Percentiles rank a stretch among this genome's conserved stretches.
Conservation (phyloP, 2,797 vertebrate species). For the Nannoperca obscura region DNA sequence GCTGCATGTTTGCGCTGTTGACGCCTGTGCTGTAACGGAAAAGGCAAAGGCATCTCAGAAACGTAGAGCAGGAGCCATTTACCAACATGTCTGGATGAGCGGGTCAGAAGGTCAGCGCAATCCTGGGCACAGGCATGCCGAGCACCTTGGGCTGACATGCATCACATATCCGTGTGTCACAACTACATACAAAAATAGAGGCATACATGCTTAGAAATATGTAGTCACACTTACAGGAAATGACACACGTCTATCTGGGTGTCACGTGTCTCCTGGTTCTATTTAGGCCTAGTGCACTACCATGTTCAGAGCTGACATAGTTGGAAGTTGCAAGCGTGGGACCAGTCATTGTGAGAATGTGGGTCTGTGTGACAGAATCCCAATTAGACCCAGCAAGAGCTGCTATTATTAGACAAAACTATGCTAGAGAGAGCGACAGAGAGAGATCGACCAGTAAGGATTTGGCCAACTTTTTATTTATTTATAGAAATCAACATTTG, state of each 20-base stretch:
- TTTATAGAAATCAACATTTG: constrained; percentile 12
- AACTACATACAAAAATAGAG: constrained; percentile 14
- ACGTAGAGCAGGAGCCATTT: constrained; percentile 30
- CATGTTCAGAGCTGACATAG: constrained; percentile 41
- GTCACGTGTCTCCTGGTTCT: constrained; percentile 30
- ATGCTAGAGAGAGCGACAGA: constrained; percentile 19
- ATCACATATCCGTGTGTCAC: constrained; percentile 19
- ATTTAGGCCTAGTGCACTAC: constrained; percentile 23
- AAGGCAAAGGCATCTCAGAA: constrained; percentile 36
- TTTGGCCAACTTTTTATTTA: constrained; percentile 20
- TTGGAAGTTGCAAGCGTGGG: constrained; percentile 45
- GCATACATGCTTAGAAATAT: constrained; percentile 19
- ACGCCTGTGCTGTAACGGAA: background rate
- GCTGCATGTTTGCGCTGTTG: constrained; percentile 18
- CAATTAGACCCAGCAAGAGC: constrained; percentile 54
- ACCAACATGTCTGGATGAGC: constrained; percentile 31
- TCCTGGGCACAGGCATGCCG: constrained; percentile 30
- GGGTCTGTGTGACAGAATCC: constrained; percentile 69
- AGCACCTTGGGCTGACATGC: constrained; percentile 37
- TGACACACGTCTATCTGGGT: constrained; percentile 21
- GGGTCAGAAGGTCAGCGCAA: constrained; percentile 59
- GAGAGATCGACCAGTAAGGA: background rate
- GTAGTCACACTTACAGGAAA: constrained; percentile 14
- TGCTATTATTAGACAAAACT: constrained; percentile 73
- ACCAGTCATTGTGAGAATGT: constrained; percentile 60